Evolutionary conservation across 35 echinoderm and acorn worm species (phyloP), one percentile per base, ranked within the genome.

Genomic region (Apostichopus parvimensis): DNA sequence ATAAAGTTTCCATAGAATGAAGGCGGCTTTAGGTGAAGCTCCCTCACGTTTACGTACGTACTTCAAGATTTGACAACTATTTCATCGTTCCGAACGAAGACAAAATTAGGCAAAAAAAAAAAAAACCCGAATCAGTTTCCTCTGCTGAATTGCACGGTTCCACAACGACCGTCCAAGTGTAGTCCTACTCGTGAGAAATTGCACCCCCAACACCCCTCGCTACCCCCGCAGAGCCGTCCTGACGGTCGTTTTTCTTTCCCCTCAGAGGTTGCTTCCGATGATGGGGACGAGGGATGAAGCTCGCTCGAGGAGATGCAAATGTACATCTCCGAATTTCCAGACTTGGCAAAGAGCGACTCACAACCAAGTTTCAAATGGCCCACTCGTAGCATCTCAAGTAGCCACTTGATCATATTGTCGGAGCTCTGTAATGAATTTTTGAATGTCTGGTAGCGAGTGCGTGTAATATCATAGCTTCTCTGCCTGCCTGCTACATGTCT

Each of bases 361-460:
- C 81, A 58, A 59, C 54, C 54, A 84, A 84, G 81, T 84, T 84
- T 84, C 81, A 84, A 84, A 84, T 84, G 81, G 81, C 81, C 81
- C 81, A 84, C 81, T 84, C 81, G 6, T n/a, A 13, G 71, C 57
- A 84, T 84, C 81, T 84, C 55, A 84, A 84, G 81, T 20, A 84
- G 81, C 81, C 81, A 84, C 81, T 84, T 84, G 81, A 84, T 84
- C 81, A 84, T 84, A 84, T 84, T 84, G 81, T 9, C 23, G 58
- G 81, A 84, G 81, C 81, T 58, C 81, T 84, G 81, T 84, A 84
- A 84, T 84, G 81, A 84, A 84, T 84, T 84, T 84, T 84, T 84
- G 81, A 84, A 84, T 58, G 81, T 84, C 81, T 84, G 81, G 81
- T 55, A 9, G 81, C 54, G 53, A 6, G 81, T 58, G 54, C 81